Evolutionary conservation across 1,140 invertebrate species (phyloP).

Genomic region (Tribolium castaneum): DNA sequence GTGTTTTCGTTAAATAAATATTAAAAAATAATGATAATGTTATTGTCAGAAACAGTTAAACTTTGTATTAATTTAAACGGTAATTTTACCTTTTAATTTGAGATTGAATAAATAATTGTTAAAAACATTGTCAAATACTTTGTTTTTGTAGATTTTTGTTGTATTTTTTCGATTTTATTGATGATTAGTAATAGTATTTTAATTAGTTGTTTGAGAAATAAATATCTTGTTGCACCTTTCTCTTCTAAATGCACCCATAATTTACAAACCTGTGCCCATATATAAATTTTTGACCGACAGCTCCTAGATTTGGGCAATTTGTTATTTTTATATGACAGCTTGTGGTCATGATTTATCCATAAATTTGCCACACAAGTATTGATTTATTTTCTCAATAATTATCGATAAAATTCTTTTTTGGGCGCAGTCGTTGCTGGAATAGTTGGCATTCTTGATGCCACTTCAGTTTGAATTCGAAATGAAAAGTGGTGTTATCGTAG

Average conservation of each 20-base stretch:
- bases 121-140: too few relatives aligned
- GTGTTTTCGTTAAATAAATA: too few relatives aligned
- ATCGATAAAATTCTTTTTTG: background rate
- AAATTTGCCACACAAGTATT: background rate
- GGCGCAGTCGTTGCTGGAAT: too few relatives aligned
- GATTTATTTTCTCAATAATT: conserved; percentile 7
- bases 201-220: too few relatives aligned
- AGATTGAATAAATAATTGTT: too few relatives aligned
- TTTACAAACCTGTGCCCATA: background rate
- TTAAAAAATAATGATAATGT: too few relatives aligned
- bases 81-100: too few relatives aligned
- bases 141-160: too few relatives aligned
- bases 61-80: too few relatives aligned
- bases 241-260: background rate
- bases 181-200: too few relatives aligned
- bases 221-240: background rate
- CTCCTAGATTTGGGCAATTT: conserved; percentile 9
- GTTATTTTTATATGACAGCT: conserved; percentile 31
- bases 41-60: too few relatives aligned
- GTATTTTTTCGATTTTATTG: too few relatives aligned
- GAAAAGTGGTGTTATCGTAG: background rate
- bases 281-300: conserved; percentile 20
- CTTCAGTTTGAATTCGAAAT: background rate
- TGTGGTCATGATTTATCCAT: background rate
- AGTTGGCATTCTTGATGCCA: background rate